phyloP scores from a whole-genome alignment of 2,797 vertebrate species.

The Myripristis jacobus region DNA sequence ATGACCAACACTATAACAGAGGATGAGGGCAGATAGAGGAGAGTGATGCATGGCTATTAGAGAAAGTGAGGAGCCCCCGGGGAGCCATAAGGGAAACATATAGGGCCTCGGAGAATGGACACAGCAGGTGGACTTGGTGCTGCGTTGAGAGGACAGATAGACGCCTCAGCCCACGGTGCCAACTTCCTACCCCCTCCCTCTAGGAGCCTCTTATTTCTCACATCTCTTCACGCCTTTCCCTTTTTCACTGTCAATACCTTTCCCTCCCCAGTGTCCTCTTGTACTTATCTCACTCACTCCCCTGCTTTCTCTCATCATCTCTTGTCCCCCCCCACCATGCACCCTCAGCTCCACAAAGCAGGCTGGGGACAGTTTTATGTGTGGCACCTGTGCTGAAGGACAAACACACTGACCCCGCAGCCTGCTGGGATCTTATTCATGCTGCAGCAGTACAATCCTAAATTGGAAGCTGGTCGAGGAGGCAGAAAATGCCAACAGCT shows the following conservation, averaged over 20 bases:
- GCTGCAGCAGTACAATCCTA: slow-evolving; percentile 55
- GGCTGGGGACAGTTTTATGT: slow-evolving; percentile 42
- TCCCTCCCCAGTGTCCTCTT: slow-evolving; percentile 10
- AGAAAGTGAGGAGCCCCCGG: slow-evolving; percentile 52
- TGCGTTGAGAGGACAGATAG: slow-evolving; percentile 20
- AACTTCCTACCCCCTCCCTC: slow-evolving; percentile 14
- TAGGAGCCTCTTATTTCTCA: not conserved
- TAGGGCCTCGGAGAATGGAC: slow-evolving; percentile 32
- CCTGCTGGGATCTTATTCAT: slow-evolving; percentile 57
- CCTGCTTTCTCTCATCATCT: slow-evolving; percentile 26
- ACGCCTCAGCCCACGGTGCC: not conserved
- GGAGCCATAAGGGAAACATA: slow-evolving; percentile 44
- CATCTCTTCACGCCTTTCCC: slow-evolving; percentile 2
- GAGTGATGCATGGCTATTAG: slow-evolving; percentile 50
- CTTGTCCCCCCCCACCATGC: not conserved
- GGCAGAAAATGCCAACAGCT: slow-evolving; percentile 13
- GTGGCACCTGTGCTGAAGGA: slow-evolving; percentile 60
- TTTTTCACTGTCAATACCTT: not conserved
- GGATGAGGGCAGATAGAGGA: slow-evolving; percentile 39
- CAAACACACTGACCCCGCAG: slow-evolving; percentile 51
- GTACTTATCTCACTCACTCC: slow-evolving; percentile 29
- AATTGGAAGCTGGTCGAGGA: slow-evolving; percentile 40
- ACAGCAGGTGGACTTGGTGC: slow-evolving; percentile 28
- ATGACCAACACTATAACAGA: slow-evolving; percentile 32
- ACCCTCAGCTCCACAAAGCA: not conserved